phyloP scores from a whole-genome alignment of 37 sponge, comb jelly and placozoan species.

The Chondrosia reniformis region DNA sequence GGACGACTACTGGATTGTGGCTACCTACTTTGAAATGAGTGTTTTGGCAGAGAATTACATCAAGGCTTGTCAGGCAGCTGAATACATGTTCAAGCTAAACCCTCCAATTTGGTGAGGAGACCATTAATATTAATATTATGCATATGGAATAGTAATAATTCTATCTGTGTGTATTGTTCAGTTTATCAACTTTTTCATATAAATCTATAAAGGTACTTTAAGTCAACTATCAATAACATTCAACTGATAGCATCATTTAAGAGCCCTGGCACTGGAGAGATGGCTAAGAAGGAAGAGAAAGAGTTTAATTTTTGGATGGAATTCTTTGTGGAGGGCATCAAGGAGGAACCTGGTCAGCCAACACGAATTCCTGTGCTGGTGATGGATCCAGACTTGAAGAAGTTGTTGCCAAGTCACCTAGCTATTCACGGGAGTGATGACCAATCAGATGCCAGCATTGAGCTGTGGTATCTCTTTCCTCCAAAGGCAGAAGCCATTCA shows the following conservation, averaged over 20 bases:
- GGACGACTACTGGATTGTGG: conserved; percentile 81
- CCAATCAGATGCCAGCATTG: neutral
- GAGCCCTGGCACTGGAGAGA: conserved; percentile 17
- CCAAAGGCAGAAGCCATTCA: neutral
- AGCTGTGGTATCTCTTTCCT: conserved; percentile 5
- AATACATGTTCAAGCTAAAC: conserved; percentile 78
- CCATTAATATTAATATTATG: neutral
- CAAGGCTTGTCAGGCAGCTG: conserved; percentile 64
- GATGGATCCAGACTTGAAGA: conserved; percentile 41
- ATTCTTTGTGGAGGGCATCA: conserved; percentile 62
- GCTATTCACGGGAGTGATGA: conserved; percentile 43
- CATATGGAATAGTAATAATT: neutral
- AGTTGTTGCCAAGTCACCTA: conserved; percentile 46
- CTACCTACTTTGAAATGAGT: conserved; percentile 80
- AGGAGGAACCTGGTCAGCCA: neutral
- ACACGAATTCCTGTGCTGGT: conserved; percentile 55
- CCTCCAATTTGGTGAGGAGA: conserved; percentile 65
- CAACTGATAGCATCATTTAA: conserved; percentile 46
- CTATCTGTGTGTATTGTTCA: neutral
- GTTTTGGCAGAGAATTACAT: conserved; percentile 70
- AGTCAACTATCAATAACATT: conserved; percentile 72
- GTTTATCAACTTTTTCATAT: neutral
- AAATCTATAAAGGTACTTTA: conserved; percentile 50
- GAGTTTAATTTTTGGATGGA: conserved; percentile 79
- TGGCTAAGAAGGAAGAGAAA: conserved; percentile 7